These are phyloP conservation scores for Metridium senile DNA, from an alignment of 92 coral and sea anemone species.

Conservation along the genomic window DNA sequence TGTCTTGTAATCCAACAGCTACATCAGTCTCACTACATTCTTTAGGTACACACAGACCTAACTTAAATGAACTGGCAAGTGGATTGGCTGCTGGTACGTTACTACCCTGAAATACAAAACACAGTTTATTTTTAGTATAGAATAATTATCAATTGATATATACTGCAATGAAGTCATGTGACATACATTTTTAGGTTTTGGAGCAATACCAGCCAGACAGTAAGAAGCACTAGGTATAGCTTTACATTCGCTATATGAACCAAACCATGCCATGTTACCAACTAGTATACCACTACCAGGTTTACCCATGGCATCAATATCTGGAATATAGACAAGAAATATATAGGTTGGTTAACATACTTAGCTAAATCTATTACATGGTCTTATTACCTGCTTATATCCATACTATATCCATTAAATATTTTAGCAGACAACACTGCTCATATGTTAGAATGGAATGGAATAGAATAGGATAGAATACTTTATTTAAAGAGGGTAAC, in stretches of 20 bases:
- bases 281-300: constrained; percentile 37
- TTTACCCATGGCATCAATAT: constrained; percentile 46
- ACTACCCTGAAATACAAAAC: neutral
- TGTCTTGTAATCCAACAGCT: constrained; percentile 27
- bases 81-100: neutral
- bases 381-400: no score
- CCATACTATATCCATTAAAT: no score
- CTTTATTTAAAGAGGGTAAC: no score
- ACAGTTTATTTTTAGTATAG: no score
- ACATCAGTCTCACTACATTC: constrained; percentile 54
- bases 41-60: constrained; percentile 70
- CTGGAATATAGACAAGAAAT: constrained; percentile 25
- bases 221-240: constrained; percentile 39
- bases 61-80: constrained; percentile 19
- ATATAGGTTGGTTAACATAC: no score
- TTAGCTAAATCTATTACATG: no score
- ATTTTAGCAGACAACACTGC: no score
- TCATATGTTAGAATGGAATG: no score
- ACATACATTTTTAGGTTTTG: constrained; percentile 4
- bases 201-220: constrained; percentile 30
- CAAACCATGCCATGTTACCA: constrained; percentile 37
- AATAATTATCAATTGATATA: no score
- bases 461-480: no score
- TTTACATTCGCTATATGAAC: constrained; percentile 50
- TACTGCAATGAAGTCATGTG: neutral